These are phyloP conservation scores for Sycophila texana DNA, from an alignment of 2,888 invertebrate genomes.

Conservation along the genomic window DNA sequence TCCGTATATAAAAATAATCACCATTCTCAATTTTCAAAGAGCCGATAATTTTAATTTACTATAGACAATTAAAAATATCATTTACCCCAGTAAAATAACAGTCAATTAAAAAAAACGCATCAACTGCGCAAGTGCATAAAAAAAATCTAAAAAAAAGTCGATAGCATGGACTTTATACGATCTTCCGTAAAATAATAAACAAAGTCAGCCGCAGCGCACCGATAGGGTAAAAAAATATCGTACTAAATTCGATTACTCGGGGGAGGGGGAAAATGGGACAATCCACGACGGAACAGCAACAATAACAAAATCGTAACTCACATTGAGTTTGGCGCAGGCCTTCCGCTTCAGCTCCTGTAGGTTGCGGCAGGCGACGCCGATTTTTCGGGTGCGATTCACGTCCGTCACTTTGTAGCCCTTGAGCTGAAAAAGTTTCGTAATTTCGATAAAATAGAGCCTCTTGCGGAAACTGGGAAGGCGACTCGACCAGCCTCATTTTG, in stretches of 20 bases:
- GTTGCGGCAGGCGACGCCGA: conserved; percentile 84
- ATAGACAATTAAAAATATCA: too few relatives aligned
- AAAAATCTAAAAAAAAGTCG: too few relatives aligned
- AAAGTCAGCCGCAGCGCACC: neutral
- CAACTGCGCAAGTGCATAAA: too few relatives aligned
- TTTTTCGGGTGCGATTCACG: conserved; percentile 81
- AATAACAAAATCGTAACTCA: conserved; percentile 69
- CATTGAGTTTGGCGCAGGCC: conserved; percentile 82
- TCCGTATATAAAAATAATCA: too few relatives aligned
- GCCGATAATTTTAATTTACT: too few relatives aligned
- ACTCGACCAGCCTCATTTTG: neutral
- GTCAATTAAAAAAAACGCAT: too few relatives aligned
- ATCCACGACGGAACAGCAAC: neutral
- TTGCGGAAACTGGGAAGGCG: neutral
- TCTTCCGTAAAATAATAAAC: neutral
- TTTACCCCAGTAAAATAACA: too few relatives aligned
- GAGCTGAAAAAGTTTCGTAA: conserved; percentile 71
- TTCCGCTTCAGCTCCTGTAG: conserved; percentile 82
- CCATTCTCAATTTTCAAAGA: too few relatives aligned
- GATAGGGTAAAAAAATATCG: neutral
- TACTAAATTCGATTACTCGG: neutral
- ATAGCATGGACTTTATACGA: too few relatives aligned
- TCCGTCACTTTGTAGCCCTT: conserved; percentile 86
- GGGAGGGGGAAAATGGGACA: neutral
- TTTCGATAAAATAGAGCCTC: conserved; percentile 1